Base-by-base conservation (phyloP, 1,140 invertebrate genomes). In the Theocolax elegans region DNA sequence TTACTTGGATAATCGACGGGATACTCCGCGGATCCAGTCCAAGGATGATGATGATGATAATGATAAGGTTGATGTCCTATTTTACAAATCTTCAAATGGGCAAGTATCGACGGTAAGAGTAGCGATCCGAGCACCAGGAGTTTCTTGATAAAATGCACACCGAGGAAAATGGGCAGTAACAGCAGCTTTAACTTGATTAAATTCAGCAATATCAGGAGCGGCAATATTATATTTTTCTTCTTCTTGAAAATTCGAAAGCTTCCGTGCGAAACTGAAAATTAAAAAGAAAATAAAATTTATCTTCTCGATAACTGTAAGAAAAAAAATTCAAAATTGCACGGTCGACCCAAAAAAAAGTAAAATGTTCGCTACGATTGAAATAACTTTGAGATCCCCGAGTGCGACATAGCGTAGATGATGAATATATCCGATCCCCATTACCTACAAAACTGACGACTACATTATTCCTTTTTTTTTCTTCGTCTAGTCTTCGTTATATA, bases 131-230 rank as follows among this genome's bases (percentile, higher is more conserved):
- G 72, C 3, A 92, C 79, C 9, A 92, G 79, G 9, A 92, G 79
- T 72, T 92, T 92, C 82, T 92, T 92, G 66, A 92, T 91, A 72
- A 91, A 86, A 67, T 92, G 85, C 1, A 92, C 88, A 2, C 87
- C 87, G 3, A 91, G 79, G 12, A 92, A 86, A 12, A 91, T 87
- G 0, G 91, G 89, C 6, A 90, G 81, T 3, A 92, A 78, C 48
- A 91, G 73, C 8, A 90, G 76, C 67, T 91, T 92, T 2, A 90
- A 80, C 81, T 92, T 92, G 49, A 91, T 72, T 0, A 90, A 78
- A 21, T 90, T 89, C 25, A 91, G 71, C 13, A 92, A 73, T 44
- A 89, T 89, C 0, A 91, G 81, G 27, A 91, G 74, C 1, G 90
- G 90, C 1, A 91, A 76, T 40, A 91, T 85, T n/a, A 91, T 72